Percentiles rank a stretch among this genome's conserved stretches.
Conservation (phyloP, 2,113 vertebrate species). For the Thinocorus orbignyianus region DNA sequence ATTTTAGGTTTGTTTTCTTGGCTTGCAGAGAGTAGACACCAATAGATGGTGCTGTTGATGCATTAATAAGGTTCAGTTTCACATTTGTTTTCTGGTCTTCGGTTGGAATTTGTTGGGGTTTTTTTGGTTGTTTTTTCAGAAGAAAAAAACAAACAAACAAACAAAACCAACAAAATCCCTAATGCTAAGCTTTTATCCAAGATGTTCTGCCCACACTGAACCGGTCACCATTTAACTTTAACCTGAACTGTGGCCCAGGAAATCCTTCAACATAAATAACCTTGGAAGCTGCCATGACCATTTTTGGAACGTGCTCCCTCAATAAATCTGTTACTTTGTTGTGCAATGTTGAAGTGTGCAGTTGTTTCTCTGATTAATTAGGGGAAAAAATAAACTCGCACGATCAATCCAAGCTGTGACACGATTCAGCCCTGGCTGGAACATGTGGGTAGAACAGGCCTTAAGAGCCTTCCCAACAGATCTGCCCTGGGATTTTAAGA, state of each 20-base stretch:
- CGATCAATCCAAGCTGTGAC: conserved; percentile 54
- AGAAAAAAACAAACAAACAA: background rate
- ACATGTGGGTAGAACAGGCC: background rate
- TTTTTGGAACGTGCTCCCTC: conserved; percentile 32
- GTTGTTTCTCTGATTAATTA: conserved; percentile 71
- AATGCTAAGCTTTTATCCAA: conserved; percentile 35
- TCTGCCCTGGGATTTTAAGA: background rate
- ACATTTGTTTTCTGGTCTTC: conserved; percentile 30
- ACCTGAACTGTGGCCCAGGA: conserved; percentile 59
- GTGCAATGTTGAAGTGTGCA: conserved; percentile 55
- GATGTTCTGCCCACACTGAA: conserved; percentile 44
- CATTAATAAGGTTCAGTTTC: background rate
- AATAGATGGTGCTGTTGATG: conserved; percentile 65
- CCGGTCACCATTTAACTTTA: conserved; percentile 43
- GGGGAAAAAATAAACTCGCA: conserved; percentile 62
- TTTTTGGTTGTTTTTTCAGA: too few relatives aligned
- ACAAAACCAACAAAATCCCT: conserved; percentile 43
- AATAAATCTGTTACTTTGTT: conserved; percentile 67
- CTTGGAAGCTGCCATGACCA: conserved; percentile 51
- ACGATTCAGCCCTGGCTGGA: conserved; percentile 52
- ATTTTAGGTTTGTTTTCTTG: background rate
- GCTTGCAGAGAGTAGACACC: background rate
- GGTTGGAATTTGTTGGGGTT: background rate
- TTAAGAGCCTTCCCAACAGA: background rate
- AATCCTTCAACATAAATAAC: conserved; percentile 61